Evolutionary conservation across 2,797 vertebrate genomes (phyloP).

Genomic region (Mareca penelope): DNA sequence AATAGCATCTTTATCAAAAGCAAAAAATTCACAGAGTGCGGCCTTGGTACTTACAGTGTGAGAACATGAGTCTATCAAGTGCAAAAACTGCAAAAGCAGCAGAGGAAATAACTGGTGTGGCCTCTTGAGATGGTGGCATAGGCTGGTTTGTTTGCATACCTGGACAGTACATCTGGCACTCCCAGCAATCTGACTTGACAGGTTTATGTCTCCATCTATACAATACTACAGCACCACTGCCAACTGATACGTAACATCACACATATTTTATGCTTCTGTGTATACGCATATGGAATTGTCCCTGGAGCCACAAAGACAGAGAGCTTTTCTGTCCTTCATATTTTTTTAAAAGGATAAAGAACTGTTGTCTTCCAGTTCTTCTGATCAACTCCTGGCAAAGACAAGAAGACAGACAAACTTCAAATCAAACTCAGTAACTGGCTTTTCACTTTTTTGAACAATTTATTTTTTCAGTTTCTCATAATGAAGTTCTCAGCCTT

Average conservation of each 20-base stretch:
- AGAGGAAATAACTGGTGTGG: background rate
- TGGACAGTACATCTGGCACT: slow-evolving; percentile 61
- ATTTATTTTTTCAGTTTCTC: slow-evolving; percentile 1
- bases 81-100: background rate
- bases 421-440: background rate
- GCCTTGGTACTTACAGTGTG: background rate
- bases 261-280: background rate
- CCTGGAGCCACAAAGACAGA: background rate
- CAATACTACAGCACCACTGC: background rate
- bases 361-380: background rate
- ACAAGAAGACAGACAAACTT: background rate
- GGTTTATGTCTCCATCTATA: slow-evolving; percentile 31
- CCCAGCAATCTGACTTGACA: slow-evolving; percentile 27
- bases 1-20: slow-evolving; percentile 46
- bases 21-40: background rate
- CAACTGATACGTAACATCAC: background rate
- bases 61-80: background rate
- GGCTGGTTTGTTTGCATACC: background rate
- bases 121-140: background rate
- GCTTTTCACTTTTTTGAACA: background rate
- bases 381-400: background rate
- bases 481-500: background rate
- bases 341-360: background rate
- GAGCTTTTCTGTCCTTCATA: background rate
- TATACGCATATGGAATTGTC: slow-evolving; percentile 14